Evolutionary conservation across 2,797 vertebrate genomes (phyloP).

Genomic region (Rhynchotus rufescens): DNA sequence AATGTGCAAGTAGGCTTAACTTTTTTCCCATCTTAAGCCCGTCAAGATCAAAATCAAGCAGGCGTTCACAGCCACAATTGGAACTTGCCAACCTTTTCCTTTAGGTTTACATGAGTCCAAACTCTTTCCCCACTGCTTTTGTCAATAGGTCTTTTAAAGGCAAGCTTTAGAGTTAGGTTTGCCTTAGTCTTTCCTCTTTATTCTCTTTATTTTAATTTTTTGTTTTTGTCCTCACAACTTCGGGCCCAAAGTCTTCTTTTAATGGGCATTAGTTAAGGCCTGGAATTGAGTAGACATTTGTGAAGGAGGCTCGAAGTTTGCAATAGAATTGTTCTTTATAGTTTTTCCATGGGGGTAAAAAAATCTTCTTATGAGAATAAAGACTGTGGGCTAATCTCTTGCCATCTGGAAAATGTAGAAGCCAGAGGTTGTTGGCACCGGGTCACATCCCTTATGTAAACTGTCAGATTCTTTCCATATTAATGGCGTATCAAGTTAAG

Average conservation of each 20-base stretch:
- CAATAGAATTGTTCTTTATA: slow-evolving; percentile 83
- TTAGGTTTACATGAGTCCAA: slow-evolving; percentile 77
- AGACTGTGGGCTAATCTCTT: slow-evolving; percentile 86
- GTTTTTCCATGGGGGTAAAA: slow-evolving; percentile 80
- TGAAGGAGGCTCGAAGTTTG: slow-evolving; percentile 83
- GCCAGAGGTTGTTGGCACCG: slow-evolving; percentile 83
- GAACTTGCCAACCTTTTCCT: slow-evolving; percentile 75
- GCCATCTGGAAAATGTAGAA: slow-evolving; percentile 87
- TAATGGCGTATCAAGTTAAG: slow-evolving; percentile 85
- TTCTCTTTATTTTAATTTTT: no score
- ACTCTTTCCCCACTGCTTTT: slow-evolving; percentile 77
- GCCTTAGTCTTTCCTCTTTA: slow-evolving; percentile 52
- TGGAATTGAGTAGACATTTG: slow-evolving; percentile 84
- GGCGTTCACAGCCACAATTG: slow-evolving; percentile 75
- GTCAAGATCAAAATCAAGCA: slow-evolving; percentile 79
- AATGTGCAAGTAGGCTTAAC: slow-evolving; percentile 81
- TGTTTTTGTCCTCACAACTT: slow-evolving; percentile 52
- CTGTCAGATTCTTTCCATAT: slow-evolving; percentile 86
- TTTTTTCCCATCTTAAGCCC: slow-evolving; percentile 74
- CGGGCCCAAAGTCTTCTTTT: slow-evolving; percentile 78
- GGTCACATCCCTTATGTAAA: slow-evolving; percentile 91
- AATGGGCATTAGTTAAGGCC: slow-evolving; percentile 82
- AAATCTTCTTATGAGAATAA: slow-evolving; percentile 84
- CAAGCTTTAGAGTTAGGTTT: slow-evolving; percentile 78
- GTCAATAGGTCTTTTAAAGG: slow-evolving; percentile 80